phyloP scores from a whole-genome alignment of 2,113 vertebrate genomes.

The Stegostoma tigrinum region DNA sequence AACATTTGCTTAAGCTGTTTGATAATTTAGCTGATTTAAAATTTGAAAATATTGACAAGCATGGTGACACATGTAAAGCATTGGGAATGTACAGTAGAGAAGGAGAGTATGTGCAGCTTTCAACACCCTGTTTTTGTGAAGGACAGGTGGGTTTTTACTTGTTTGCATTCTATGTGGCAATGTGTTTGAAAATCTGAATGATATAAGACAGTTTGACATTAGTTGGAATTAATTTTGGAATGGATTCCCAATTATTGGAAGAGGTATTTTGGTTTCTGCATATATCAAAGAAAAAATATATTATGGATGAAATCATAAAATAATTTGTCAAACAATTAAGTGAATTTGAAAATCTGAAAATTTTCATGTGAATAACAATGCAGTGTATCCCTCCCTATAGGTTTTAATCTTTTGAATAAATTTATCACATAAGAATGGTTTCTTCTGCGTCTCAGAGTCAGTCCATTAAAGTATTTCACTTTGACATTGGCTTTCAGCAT shows the following conservation, averaged over 20 bases:
- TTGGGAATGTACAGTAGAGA: slow-evolving; percentile 64
- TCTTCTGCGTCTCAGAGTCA: background rate
- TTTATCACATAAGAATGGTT: background rate
- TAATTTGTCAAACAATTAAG: background rate
- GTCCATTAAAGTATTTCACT: background rate
- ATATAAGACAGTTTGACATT: background rate
- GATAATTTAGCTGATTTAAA: slow-evolving; percentile 62
- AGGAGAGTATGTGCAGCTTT: slow-evolving; percentile 59
- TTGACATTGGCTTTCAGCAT: background rate
- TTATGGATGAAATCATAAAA: background rate
- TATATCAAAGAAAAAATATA: background rate
- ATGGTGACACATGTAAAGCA: slow-evolving; percentile 42
- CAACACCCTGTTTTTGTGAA: slow-evolving; percentile 53
- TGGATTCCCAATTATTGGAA: background rate
- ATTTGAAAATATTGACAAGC: slow-evolving; percentile 52
- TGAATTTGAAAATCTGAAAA: background rate
- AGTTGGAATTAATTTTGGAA: too few relatives aligned
- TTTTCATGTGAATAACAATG: background rate
- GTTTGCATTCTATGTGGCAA: background rate
- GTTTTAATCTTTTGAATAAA: background rate
- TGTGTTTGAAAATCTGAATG: background rate
- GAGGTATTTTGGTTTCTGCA: background rate
- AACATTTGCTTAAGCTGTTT: slow-evolving; percentile 63
- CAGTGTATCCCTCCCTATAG: background rate
- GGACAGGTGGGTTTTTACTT: slow-evolving; percentile 49